Conservation (phyloP, 2,113 vertebrate species). For the Psittacus erithacus region DNA sequence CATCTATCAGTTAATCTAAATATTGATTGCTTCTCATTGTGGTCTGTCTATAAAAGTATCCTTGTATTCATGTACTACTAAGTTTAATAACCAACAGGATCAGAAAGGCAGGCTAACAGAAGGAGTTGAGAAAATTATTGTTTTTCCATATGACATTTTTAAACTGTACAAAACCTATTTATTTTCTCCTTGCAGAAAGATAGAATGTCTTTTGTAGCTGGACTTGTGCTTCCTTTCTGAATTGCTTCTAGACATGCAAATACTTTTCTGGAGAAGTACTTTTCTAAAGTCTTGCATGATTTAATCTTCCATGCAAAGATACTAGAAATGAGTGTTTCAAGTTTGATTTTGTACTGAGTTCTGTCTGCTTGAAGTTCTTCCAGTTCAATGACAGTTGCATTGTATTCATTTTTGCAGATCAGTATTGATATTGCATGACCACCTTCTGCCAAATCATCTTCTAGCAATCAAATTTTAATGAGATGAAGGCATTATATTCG, state of each 20-base stretch:
- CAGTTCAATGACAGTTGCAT: background rate
- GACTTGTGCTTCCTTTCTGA: background rate
- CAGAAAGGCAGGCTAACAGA: background rate
- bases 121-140: background rate
- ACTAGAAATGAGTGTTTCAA: background rate
- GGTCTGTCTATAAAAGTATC: background rate
- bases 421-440: background rate
- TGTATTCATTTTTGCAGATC: background rate
- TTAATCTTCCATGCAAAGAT: background rate
- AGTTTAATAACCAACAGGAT: background rate
- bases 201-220: background rate
- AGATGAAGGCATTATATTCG: background rate
- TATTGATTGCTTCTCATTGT: background rate
- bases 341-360: background rate
- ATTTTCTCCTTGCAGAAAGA: background rate
- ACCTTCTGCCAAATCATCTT: background rate
- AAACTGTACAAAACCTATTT: background rate
- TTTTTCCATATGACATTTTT: background rate
- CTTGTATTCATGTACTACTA: rapidly evolving
- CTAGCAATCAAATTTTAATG: background rate
- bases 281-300: background rate
- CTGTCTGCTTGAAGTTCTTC: background rate
- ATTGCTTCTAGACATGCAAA: background rate
- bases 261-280: background rate
- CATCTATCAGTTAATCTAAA: background rate